Conservation (phyloP, 2,888 invertebrate genomes). For the Mechanitis messenoides region DNA sequence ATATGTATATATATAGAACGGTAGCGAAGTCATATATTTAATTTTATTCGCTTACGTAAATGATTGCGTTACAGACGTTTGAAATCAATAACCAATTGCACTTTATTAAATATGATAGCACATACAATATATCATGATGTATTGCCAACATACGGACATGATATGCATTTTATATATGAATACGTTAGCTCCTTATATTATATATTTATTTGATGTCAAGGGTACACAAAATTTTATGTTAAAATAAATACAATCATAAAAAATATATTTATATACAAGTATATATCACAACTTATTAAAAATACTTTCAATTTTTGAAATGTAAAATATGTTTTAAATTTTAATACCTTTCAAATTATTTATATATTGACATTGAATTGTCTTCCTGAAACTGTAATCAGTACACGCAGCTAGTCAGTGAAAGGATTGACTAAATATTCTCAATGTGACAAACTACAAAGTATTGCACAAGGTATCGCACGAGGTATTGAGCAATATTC, state of each 20-base stretch:
- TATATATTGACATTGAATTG: conserved; percentile 16
- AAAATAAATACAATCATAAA: too few relatives aligned
- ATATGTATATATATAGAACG: neutral
- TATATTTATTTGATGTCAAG: too few relatives aligned
- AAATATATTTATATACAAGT: too few relatives aligned
- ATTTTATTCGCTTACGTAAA: conserved; percentile 13
- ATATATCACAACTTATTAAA: too few relatives aligned
- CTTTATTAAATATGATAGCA: conserved; percentile 10
- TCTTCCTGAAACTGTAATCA: conserved; percentile 20
- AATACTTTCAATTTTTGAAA: too few relatives aligned
- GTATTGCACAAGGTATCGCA: conserved; percentile 64
- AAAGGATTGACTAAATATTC: conserved; percentile 62
- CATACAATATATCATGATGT: neutral
- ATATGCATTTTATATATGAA: neutral
- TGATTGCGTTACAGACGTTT: conserved; percentile 22
- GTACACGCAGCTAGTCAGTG: conserved; percentile 40
- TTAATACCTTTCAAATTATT: neutral
- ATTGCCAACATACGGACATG: neutral
- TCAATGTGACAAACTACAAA: conserved; percentile 50
- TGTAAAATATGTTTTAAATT: too few relatives aligned
- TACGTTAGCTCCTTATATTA: too few relatives aligned
- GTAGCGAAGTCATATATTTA: neutral
- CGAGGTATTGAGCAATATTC: conserved; percentile 51
- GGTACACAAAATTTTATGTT: too few relatives aligned
- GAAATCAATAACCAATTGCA: conserved; percentile 11